These are phyloP conservation scores for Agapornis canus DNA, from an alignment of 2,797 vertebrate genomes.

Conservation along the genomic window DNA sequence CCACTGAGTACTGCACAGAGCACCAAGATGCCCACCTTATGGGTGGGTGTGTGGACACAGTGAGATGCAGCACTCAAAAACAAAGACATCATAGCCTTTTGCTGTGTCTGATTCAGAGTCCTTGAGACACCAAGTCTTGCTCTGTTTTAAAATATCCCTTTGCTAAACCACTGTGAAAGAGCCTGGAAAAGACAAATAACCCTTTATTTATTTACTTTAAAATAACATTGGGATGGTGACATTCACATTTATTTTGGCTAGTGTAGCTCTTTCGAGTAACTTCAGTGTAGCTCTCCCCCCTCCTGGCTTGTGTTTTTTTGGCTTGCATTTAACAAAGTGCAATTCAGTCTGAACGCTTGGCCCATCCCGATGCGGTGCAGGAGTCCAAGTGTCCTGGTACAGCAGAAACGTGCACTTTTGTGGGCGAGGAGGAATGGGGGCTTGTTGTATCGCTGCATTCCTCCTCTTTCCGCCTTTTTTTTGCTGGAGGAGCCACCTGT, in stretches of 20 bases:
- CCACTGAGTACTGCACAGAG: rapidly evolving
- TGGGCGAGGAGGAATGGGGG: neutral
- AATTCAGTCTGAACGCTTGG: neutral
- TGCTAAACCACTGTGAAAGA: neutral
- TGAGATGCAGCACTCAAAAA: neutral
- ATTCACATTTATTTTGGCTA: neutral
- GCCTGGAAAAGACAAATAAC: neutral
- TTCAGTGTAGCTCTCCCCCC: neutral
- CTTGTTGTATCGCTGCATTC: neutral
- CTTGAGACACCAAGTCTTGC: neutral
- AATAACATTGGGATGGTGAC: neutral
- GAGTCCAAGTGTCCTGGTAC: neutral
- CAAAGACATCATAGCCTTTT: neutral
- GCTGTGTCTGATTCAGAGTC: neutral
- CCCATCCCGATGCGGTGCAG: rapidly evolving
- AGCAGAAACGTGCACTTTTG: neutral
- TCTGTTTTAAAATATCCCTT: neutral
- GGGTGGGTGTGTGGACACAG: rapidly evolving
- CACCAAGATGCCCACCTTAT: rapidly evolving
- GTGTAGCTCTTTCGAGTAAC: conserved; percentile 36
- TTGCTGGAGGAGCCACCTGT: conserved; percentile 83
- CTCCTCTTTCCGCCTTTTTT: neutral
- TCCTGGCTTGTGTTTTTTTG: neutral
- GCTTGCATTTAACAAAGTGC: neutral
- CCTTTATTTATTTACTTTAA: neutral